phyloP scores from a whole-genome alignment of 2,888 invertebrate genomes.

The Pycnomerus fuliginosus region DNA sequence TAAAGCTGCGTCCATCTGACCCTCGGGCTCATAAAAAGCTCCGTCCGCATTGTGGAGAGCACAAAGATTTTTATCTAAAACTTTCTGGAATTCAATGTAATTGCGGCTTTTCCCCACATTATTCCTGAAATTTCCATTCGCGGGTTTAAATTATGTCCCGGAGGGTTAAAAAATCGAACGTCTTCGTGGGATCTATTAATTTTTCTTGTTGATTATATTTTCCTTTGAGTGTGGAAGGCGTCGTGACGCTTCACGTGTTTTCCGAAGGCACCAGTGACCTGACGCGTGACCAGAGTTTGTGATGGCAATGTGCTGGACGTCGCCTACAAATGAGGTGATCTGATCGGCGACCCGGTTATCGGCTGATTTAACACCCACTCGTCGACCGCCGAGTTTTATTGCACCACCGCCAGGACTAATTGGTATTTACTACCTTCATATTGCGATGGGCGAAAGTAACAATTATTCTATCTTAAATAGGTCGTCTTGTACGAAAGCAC shows the following conservation, averaged over 20 bases:
- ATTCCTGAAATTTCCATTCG: slow-evolving; percentile 3
- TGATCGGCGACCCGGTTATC: slow-evolving; percentile 27
- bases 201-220: slow-evolving; percentile 9
- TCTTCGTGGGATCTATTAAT: slow-evolving; percentile 6
- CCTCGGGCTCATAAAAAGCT: slow-evolving; percentile 22
- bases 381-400: slow-evolving; percentile 22
- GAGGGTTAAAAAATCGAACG: not conserved
- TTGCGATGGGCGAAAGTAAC: too few relatives aligned
- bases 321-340: slow-evolving; percentile 28
- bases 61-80: slow-evolving; percentile 7
- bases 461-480: too few relatives aligned
- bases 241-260: slow-evolving; percentile 14
- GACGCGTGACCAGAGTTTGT: slow-evolving; percentile 24
- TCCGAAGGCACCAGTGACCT: slow-evolving; percentile 22
- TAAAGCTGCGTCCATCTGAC: slow-evolving; percentile 17
- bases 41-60: slow-evolving; percentile 4
- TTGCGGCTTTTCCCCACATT: slow-evolving; percentile 7
- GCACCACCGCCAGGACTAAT: too few relatives aligned
- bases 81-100: slow-evolving; percentile 1
- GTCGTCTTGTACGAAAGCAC: too few relatives aligned
- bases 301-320: slow-evolving; percentile 15
- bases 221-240: slow-evolving; percentile 1
- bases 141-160: slow-evolving; percentile 1
- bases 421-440: too few relatives aligned
- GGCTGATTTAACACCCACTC: slow-evolving; percentile 26